Conservation (phyloP, 2,113 vertebrate genomes). For the Anhinga anhinga region DNA sequence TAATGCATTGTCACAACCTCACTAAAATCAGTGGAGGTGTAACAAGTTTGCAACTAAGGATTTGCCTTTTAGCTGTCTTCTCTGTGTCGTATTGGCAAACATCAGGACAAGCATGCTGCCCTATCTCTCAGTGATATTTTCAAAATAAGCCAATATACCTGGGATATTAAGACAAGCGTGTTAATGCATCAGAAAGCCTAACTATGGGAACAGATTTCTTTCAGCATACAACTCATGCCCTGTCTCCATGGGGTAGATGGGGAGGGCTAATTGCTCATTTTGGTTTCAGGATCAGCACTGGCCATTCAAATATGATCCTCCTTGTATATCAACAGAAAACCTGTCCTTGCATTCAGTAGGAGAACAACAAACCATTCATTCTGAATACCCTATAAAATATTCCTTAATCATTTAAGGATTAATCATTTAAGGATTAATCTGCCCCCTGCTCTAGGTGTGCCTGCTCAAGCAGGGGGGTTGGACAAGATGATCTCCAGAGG, state of each 20-base stretch:
- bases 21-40: not conserved
- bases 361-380: not conserved
- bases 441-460: too few relatives aligned
- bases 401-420: not conserved
- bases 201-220: not conserved
- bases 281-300: not conserved
- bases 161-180: not conserved
- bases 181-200: not conserved
- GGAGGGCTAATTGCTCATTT: not conserved
- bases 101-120: not conserved
- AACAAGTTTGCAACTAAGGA: not conserved
- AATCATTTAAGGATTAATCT: too few relatives aligned
- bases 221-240: not conserved
- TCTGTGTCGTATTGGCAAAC: not conserved
- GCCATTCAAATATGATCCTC: not conserved
- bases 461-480: too few relatives aligned
- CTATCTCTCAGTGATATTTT: not conserved
- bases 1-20: not conserved
- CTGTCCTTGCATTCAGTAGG: not conserved
- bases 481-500: too few relatives aligned
- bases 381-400: not conserved
- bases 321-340: not conserved
- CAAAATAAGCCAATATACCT: not conserved
- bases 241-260: too few relatives aligned
- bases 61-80: not conserved